phyloP scores from a whole-genome alignment of 64 coral and sea anemone genomes.

The Porites australiensis region DNA sequence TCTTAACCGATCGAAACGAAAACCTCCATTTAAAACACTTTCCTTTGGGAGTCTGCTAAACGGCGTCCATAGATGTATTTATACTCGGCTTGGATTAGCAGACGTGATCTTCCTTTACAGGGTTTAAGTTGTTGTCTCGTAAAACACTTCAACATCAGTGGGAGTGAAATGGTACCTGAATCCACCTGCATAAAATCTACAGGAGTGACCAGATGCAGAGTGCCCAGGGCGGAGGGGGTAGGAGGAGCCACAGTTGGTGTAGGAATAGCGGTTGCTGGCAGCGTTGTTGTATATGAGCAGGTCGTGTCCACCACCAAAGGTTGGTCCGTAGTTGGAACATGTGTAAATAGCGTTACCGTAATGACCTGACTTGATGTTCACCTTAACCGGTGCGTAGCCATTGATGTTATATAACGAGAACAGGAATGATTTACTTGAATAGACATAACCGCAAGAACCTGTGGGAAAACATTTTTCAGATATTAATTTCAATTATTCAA shows the following conservation, averaged over 20 bases:
- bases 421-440: slow-evolving; percentile 4
- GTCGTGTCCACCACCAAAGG: slow-evolving; percentile 13
- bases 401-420: slow-evolving; percentile 19
- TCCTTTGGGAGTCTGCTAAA: too few species aligned
- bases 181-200: neutral
- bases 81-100: too few species aligned
- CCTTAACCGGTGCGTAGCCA: slow-evolving; percentile 1
- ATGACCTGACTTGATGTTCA: neutral
- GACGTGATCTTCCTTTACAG: too few species aligned
- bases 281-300: neutral
- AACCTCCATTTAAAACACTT: too few species aligned
- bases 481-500: too few species aligned
- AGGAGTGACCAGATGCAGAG: neutral
- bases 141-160: slow-evolving; percentile 12
- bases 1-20: too few species aligned
- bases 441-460: neutral
- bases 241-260: neutral
- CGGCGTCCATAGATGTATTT: too few species aligned
- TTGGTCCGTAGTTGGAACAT: neutral
- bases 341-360: neutral
- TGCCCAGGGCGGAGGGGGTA: neutral
- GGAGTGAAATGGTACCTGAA: neutral
- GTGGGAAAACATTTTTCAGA: neutral
- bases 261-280: neutral
- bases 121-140: neutral